These are phyloP conservation scores for Nebria ingens DNA, from an alignment of 1,140 invertebrate genomes.

Conservation along the genomic window DNA sequence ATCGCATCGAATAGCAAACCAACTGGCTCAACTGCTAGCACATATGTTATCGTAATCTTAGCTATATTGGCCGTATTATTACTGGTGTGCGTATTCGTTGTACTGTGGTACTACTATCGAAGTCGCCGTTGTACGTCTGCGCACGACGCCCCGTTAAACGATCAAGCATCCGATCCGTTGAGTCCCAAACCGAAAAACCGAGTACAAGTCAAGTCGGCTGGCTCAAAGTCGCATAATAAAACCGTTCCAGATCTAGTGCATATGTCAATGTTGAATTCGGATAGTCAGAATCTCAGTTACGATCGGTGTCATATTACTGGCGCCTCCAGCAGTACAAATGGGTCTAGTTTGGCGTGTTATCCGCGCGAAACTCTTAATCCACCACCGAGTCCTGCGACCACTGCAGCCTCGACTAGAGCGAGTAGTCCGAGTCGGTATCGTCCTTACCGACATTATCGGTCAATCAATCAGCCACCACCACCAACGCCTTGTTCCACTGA, in stretches of 20 bases:
- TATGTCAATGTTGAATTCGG: conserved; percentile 53
- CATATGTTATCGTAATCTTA: conserved; percentile 32
- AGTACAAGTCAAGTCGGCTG: conserved; percentile 11
- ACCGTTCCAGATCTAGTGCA: conserved; percentile 45
- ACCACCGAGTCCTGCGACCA: conserved; percentile 77
- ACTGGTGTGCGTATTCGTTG: conserved; percentile 36
- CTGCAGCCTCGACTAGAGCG: conserved; percentile 43
- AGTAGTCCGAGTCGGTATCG: conserved; percentile 47
- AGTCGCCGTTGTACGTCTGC: conserved; percentile 38
- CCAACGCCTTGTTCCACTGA: conserved; percentile 92
- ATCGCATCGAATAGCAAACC: conserved; percentile 24
- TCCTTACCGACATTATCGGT: conserved; percentile 65
- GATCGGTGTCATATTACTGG: conserved; percentile 67
- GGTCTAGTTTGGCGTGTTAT: conserved; percentile 40
- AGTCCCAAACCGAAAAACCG: conserved; percentile 30
- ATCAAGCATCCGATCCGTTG: conserved; percentile 48
- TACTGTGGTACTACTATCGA: conserved; percentile 35
- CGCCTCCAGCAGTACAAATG: conserved; percentile 9
- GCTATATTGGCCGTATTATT: conserved; percentile 33
- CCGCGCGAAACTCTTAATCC: conserved; percentile 78
- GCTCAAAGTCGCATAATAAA: conserved; percentile 22
- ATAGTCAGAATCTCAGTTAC: conserved; percentile 52
- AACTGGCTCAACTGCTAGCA: neutral
- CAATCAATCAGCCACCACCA: conserved; percentile 75
- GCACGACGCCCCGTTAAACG: conserved; percentile 40